A percentile compares a stretch with the other conserved stretches of the same genome.
Evolutionary conservation across 2,888 invertebrate species (phyloP).

Genomic region (Dichetophora obliterata): DNA sequence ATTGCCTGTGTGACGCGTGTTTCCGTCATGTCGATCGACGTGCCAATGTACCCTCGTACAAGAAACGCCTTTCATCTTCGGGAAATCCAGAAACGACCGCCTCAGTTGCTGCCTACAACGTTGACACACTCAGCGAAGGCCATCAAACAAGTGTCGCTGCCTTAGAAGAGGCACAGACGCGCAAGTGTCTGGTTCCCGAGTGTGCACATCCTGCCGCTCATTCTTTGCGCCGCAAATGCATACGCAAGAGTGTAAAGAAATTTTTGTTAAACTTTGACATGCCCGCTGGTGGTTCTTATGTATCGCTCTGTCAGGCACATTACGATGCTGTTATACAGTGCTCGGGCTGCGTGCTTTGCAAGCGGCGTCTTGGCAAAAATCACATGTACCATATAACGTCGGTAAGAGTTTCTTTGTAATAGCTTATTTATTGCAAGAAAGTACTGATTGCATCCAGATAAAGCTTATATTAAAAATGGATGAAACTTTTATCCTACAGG

Average conservation of each 20-base stretch:
- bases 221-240: conserved; percentile 80
- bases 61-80: conserved; percentile 71
- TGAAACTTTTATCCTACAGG: conserved; percentile 63
- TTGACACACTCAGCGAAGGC: conserved; percentile 29
- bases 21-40: conserved; percentile 88
- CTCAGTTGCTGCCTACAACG: conserved; percentile 36
- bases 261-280: conserved; percentile 76
- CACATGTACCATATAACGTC: conserved; percentile 81
- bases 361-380: conserved; percentile 80
- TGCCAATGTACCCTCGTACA: conserved; percentile 80
- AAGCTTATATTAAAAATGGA: no score
- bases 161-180: conserved; percentile 44
- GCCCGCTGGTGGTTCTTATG: conserved; percentile 71
- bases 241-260: conserved; percentile 78
- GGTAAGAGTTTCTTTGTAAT: conserved; percentile 55
- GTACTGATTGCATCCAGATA: no score
- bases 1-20: conserved; percentile 89
- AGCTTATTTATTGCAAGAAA: neutral
- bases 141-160: conserved; percentile 4
- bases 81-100: conserved; percentile 56
- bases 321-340: conserved; percentile 80
- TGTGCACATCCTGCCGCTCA: conserved; percentile 75
- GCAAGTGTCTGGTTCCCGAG: conserved; percentile 76
- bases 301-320: conserved; percentile 80
- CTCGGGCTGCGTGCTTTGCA: conserved; percentile 83